Evolutionary conservation across 1,140 invertebrate genomes (phyloP), one percentile per base, ranked within the genome.

Genomic region (Ceratosolen fusciceps): DNA sequence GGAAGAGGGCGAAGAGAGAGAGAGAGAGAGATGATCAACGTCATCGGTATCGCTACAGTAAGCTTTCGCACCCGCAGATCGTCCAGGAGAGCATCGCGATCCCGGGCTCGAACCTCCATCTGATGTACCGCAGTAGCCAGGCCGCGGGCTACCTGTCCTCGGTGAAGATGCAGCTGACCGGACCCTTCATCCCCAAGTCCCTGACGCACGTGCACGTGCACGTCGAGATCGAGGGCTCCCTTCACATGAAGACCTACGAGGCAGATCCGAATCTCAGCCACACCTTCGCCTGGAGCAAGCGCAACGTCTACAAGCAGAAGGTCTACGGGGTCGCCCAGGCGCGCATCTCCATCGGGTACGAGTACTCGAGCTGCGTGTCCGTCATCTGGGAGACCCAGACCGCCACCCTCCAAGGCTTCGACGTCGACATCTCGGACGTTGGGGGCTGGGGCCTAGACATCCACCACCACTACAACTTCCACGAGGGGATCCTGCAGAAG

Each of bases 381-480:
- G 93, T 97, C 0, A 95, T 98, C 58, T 99, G 98, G 98, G 96
- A 97, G 83, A 96, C 96, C 1, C 95, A 97, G 87, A 98, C 96
- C 12, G 96, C 96, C 2, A 96, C 95, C 26, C 90, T 99, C 80
- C 95, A 97, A 88, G 98, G 98, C n/a, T 98, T 98, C 90, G 97
- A 99, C 88, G 96, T 99, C 43, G 96, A 98, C 82, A 81, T 81
- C 31, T 98, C 98, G 0, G 97, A 98, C 87, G 96, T 99, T 62
- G 98, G 98, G 1, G 97, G 97, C 16, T 99, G 98, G 98, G 98
- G 98, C 76, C 90, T 99, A 26, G 96, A 99, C 86, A 98, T 99
- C 74, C 98, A 99, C 90, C 98, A 99, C 88, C 97, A 98, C 88
- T 99, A 99, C 90, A 99, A 99, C 88, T 98, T 98, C 92, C 96